These are phyloP conservation scores for Channa maculata DNA, from an alignment of 2,113 vertebrate species.

Conservation along the genomic window DNA sequence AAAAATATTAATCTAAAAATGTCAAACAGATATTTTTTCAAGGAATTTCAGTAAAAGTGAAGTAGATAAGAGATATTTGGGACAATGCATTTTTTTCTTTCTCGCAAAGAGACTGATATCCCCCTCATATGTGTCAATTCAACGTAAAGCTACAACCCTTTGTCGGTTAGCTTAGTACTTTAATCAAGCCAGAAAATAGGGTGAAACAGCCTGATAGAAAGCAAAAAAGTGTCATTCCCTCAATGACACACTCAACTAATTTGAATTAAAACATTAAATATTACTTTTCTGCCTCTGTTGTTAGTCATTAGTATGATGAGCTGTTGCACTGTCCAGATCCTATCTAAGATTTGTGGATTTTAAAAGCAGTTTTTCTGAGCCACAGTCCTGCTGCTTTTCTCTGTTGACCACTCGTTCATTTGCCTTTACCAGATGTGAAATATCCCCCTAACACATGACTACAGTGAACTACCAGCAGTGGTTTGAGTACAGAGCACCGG, in stretches of 20 bases:
- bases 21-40: too few species aligned
- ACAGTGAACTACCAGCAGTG: constrained; percentile 22
- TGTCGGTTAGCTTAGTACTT: background rate
- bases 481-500: constrained; percentile 1
- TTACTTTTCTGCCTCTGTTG: background rate
- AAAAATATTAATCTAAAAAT: background rate
- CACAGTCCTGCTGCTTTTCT: background rate
- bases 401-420: background rate
- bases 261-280: background rate
- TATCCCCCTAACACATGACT: constrained; percentile 2
- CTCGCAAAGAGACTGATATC: too few species aligned
- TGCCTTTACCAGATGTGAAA: constrained; percentile 31
- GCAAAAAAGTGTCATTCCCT: background rate
- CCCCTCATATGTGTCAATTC: too few species aligned
- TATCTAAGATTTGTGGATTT: background rate
- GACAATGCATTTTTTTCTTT: background rate
- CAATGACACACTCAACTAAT: background rate
- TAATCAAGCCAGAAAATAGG: background rate
- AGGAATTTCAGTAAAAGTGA: too few species aligned
- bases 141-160: background rate
- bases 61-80: background rate
- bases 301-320: background rate
- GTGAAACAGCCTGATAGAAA: too few species aligned
- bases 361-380: background rate
- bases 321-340: background rate